phyloP scores from a whole-genome alignment of 2,797 vertebrate species.

The Morelia viridis region DNA sequence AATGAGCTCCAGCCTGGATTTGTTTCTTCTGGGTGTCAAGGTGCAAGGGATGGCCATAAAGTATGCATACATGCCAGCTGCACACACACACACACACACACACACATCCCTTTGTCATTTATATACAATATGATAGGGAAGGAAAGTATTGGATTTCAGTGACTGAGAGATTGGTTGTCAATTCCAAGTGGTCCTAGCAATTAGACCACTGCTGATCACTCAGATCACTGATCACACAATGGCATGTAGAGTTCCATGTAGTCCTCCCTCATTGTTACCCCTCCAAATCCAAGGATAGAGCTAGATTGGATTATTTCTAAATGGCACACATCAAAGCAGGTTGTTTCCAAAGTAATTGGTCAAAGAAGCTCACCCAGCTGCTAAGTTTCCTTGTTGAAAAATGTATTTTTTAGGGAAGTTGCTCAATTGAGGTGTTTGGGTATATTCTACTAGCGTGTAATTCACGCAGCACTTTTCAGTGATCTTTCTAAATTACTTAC shows the following conservation, averaged over 20 bases:
- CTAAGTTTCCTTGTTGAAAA: neutral
- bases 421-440: neutral
- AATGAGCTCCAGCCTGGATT: neutral
- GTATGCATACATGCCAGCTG: neutral
- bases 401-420: neutral
- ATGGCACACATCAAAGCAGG: too few species aligned
- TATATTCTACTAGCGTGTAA: neutral
- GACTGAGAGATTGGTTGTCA: too few species aligned
- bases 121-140: too few species aligned
- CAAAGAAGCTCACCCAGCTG: neutral
- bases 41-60: neutral
- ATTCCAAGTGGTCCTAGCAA: too few species aligned
- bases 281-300: too few species aligned
- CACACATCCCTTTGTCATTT: too few species aligned
- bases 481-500: neutral
- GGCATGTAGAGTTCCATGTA: too few species aligned
- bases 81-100: neutral
- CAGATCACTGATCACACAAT: too few species aligned
- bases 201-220: too few species aligned
- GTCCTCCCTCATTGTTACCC: too few species aligned
- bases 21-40: neutral
- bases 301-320: too few species aligned
- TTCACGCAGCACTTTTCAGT: neutral
- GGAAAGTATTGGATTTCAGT: too few species aligned
- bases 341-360: neutral